Percentiles rank a stretch among this genome's conserved stretches.
Conservation (phyloP, 2,113 vertebrate genomes). For the Eupsittula cactorum region DNA sequence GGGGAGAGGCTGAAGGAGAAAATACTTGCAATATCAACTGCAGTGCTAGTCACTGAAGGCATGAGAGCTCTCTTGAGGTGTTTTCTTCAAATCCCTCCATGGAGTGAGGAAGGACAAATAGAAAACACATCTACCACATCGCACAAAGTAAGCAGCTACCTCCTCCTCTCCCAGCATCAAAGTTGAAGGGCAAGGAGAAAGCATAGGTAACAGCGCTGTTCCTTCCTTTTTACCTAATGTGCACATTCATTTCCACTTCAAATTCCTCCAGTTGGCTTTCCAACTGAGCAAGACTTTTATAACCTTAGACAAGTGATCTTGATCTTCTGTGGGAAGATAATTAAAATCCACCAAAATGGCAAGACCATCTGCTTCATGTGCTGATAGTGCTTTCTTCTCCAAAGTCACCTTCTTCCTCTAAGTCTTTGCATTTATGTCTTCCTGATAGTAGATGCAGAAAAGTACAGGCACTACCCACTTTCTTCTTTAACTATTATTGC, state of each 20-base stretch:
- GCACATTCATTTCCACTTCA: neutral
- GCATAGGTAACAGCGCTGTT: neutral
- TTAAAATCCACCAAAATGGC: neutral
- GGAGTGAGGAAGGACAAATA: neutral
- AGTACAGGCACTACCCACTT: neutral
- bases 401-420: neutral
- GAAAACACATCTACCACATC: neutral
- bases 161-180: neutral
- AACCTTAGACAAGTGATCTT: neutral
- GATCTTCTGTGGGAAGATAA: neutral
- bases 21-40: neutral
- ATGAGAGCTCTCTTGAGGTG: neutral
- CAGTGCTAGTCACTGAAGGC: neutral
- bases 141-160: neutral
- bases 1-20: neutral
- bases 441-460: neutral
- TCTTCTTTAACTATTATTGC: neutral
- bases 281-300: neutral
- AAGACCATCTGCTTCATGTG: neutral
- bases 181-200: neutral
- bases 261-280: neutral
- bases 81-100: neutral
- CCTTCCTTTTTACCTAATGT: neutral
- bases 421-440: neutral
- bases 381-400: neutral